These are phyloP conservation scores for Mustelus asterias DNA, from an alignment of 2,113 vertebrate genomes.

Conservation along the genomic window DNA sequence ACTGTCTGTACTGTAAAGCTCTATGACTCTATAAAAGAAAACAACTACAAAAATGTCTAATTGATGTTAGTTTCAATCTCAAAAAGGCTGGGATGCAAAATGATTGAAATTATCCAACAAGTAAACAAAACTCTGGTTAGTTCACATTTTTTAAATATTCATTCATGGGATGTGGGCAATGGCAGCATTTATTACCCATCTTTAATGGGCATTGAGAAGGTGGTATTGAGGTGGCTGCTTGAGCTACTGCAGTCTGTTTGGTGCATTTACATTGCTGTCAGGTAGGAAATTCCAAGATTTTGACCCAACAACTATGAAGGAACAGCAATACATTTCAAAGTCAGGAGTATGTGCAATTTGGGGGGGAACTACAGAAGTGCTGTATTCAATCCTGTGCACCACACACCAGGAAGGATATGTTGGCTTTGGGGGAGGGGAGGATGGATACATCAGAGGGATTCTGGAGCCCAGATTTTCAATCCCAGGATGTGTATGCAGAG, in stretches of 20 bases:
- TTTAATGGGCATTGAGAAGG: background rate
- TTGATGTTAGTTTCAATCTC: background rate
- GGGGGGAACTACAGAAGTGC: too few species aligned
- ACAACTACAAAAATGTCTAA: background rate
- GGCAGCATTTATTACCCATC: background rate
- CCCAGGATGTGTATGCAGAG: too few species aligned
- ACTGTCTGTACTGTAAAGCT: too few species aligned
- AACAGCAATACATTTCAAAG: background rate
- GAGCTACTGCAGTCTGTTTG: background rate
- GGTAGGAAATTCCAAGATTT: background rate
- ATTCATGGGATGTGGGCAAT: background rate
- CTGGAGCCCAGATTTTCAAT: too few species aligned
- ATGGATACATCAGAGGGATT: too few species aligned
- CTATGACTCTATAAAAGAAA: background rate
- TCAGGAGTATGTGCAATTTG: too few species aligned
- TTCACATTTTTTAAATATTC: background rate
- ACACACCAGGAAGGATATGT: too few species aligned
- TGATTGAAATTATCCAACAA: background rate
- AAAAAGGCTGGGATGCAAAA: background rate
- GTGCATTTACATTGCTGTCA: background rate
- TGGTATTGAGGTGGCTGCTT: background rate
- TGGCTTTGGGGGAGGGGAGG: too few species aligned
- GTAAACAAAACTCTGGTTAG: background rate
- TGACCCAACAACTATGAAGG: background rate
- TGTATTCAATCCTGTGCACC: too few species aligned